Conservation (phyloP, 53 echinoderm and acorn worm species). For the Antedon mediterranea region DNA sequence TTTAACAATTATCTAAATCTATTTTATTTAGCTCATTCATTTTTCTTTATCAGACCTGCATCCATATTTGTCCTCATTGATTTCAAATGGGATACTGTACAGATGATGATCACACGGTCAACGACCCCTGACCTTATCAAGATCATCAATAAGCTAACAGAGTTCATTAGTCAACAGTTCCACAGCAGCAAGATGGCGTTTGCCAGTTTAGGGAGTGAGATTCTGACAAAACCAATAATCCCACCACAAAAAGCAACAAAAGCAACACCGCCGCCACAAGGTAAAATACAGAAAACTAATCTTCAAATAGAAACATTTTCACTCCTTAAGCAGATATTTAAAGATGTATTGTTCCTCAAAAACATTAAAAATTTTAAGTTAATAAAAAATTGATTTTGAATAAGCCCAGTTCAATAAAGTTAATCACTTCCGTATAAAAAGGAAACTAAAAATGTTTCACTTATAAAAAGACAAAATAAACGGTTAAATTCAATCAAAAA, state of each 20-base stretch:
- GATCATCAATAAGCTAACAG: slow-evolving; percentile 58
- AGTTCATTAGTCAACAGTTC: slow-evolving; percentile 91
- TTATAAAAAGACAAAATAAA: too few species aligned
- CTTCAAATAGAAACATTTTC: too few species aligned
- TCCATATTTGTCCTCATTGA: slow-evolving; percentile 55
- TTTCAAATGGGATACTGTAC: slow-evolving; percentile 75
- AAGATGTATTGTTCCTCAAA: too few species aligned
- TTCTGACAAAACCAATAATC: background rate
- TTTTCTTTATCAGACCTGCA: slow-evolving; percentile 13
- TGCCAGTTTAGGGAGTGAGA: slow-evolving; percentile 53
- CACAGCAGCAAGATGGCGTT: slow-evolving; percentile 77
- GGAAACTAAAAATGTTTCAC: too few species aligned
- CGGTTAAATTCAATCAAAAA: too few species aligned
- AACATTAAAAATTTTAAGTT: too few species aligned
- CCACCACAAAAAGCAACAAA: background rate
- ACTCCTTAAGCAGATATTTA: too few species aligned
- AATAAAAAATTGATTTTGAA: too few species aligned
- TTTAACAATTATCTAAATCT: background rate
- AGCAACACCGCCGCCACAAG: background rate
- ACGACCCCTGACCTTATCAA: slow-evolving; percentile 91
- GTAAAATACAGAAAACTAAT: too few species aligned
- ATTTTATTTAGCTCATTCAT: background rate
- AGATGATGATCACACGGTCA: slow-evolving; percentile 83
- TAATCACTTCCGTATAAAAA: too few species aligned
- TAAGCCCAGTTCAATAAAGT: too few species aligned